These are phyloP conservation scores for Molorchus minor DNA, from an alignment of 2,888 invertebrate species.

Conservation along the genomic window DNA sequence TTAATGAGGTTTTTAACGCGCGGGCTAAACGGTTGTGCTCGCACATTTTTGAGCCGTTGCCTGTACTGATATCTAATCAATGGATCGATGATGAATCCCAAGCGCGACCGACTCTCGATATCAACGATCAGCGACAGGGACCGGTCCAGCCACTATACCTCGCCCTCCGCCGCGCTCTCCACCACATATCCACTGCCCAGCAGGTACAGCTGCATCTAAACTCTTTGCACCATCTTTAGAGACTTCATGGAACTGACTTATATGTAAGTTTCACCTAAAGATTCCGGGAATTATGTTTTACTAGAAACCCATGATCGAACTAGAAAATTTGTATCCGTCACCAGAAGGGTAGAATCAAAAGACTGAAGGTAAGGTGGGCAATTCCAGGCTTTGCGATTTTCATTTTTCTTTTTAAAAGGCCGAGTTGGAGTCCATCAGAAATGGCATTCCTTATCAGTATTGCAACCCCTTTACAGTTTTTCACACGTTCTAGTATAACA, in stretches of 20 bases:
- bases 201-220: conserved; percentile 52
- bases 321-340: too few relatives aligned
- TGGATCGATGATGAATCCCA: conserved; percentile 61
- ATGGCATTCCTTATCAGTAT: too few relatives aligned
- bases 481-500: too few relatives aligned
- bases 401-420: too few relatives aligned
- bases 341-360: too few relatives aligned
- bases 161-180: conserved; percentile 39
- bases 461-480: too few relatives aligned
- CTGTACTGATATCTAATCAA: conserved; percentile 60
- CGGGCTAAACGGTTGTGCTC: conserved; percentile 51
- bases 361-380: too few relatives aligned
- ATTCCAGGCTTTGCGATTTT: too few relatives aligned
- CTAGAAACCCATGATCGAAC: too few relatives aligned
- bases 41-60: conserved; percentile 54
- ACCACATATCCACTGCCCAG: conserved; percentile 33
- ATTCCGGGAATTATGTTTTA: too few relatives aligned
- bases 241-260: conserved; percentile 2
- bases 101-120: conserved; percentile 55
- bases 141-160: conserved; percentile 56
- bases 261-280: too few relatives aligned
- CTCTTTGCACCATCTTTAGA: conserved; percentile 41
- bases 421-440: too few relatives aligned
- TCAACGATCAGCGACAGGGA: conserved; percentile 55
- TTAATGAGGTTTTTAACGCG: conserved; percentile 55